Evolutionary conservation across 2,888 invertebrate species (phyloP), one percentile per base, ranked within the genome.

Genomic region (Myathropa florea): DNA sequence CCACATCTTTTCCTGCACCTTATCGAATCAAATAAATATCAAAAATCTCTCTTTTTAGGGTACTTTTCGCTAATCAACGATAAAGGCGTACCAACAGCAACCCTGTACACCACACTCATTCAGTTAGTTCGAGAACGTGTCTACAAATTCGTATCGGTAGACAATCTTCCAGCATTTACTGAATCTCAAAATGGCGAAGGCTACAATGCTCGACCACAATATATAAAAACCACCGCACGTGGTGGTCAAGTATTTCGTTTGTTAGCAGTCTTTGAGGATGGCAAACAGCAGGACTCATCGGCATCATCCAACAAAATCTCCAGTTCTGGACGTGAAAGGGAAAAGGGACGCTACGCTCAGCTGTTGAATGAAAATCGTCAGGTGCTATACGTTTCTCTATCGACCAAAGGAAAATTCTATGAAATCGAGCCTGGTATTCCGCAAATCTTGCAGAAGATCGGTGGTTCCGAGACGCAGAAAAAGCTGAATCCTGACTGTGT

Each of bases 351-450:
- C 90, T 96, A 96, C 91, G 96, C 96, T 24, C 96, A 96, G 91
- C 94, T 96, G 87, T 94, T 96, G 89, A 95, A 95, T 91, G 95
- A 96, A 88, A 95, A 95, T 91, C 95, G 96, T 89, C 96, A 96
- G 88, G 88, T 94, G 94, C 95, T 96, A 89, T 96, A 95, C 92
- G 95, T 96, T 89, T 96, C 96, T 28, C 94, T 96, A 90, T 95
- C 95, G 89, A 95, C 96, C 71, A 95, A 96, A 91, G 96, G 96
- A 59, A 95, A 96, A 92, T 95, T 96, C 92, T 96, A 95, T 92
- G 94, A 94, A 88, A 94, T 94, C 46, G 93, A 94, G 93, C 95
- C 93, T 92, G 95, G 92, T 92, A 94, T 92, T 89, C 93, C 93
- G 14, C 93, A 93, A 76, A 90, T 93, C 55, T 63, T 92, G 10